A percentile compares a stretch with the other conserved stretches of the same genome.
These are phyloP conservation scores for Megaleporinus macrocephalus DNA, from an alignment of 2,113 vertebrate species.

Conservation along the genomic window DNA sequence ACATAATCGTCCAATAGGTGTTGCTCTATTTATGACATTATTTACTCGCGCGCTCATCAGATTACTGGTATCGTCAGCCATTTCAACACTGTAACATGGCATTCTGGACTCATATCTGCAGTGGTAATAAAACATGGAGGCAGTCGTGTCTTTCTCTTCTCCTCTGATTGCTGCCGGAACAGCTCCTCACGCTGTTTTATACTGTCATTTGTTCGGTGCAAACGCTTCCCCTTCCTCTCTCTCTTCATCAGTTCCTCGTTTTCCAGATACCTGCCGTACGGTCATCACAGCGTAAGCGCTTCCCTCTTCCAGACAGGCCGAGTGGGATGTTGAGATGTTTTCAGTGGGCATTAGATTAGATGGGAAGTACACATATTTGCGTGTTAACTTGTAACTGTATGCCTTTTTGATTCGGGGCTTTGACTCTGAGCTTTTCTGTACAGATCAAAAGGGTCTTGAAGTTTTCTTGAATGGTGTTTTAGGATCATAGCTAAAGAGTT, in stretches of 20 bases:
- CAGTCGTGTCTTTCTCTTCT: conserved; percentile 27
- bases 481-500: conserved; percentile 3
- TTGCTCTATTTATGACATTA: conserved; percentile 43
- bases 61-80: conserved; percentile 11
- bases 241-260: background rate
- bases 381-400: conserved; percentile 2
- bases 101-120: conserved; percentile 22
- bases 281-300: background rate
- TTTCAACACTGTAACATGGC: conserved; percentile 34
- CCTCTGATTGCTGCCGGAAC: conserved; percentile 28
- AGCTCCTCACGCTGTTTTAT: conserved; percentile 21
- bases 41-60: conserved; percentile 17
- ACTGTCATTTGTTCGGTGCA: background rate
- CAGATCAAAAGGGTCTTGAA: background rate
- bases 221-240: background rate
- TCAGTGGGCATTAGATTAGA: conserved; percentile 49
- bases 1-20: background rate
- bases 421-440: conserved; percentile 14
- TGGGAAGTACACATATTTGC: background rate
- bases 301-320: conserved; percentile 3
- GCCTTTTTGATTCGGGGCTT: conserved; percentile 16
- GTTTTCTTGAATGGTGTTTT: conserved; percentile 20
- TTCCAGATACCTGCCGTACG: background rate
- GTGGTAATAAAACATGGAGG: conserved; percentile 5
- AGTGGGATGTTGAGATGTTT: conserved; percentile 19